These are phyloP conservation scores for Dascyllus trimaculatus DNA, from an alignment of 2,113 vertebrate species.

Conservation along the genomic window DNA sequence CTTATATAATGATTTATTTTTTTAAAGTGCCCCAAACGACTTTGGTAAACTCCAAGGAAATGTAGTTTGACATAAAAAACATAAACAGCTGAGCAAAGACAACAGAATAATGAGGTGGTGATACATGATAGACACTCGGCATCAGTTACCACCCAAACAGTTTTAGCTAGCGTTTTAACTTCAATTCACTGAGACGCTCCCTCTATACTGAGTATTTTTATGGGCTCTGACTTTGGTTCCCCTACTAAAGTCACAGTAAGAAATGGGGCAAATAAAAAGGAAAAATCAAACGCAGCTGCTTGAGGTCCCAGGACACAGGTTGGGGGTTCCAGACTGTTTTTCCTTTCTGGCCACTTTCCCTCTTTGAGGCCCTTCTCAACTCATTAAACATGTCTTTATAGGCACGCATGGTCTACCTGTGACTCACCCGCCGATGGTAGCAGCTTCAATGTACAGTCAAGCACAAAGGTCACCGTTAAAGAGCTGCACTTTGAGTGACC, in stretches of 20 bases:
- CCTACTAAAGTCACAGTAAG: slow-evolving; percentile 54
- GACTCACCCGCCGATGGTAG: slow-evolving; percentile 44
- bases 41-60: slow-evolving; percentile 26
- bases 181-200: neutral
- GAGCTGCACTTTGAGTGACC: slow-evolving; percentile 5
- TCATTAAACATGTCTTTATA: slow-evolving; percentile 70
- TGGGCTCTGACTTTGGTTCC: slow-evolving; percentile 39
- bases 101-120: neutral
- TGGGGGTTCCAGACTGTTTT: slow-evolving; percentile 47
- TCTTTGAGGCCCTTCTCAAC: slow-evolving; percentile 47
- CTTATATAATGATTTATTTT: slow-evolving; percentile 25
- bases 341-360: slow-evolving; percentile 42
- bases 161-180: neutral
- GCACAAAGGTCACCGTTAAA: slow-evolving; percentile 49
- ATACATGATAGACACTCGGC: neutral
- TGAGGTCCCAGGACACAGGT: slow-evolving; percentile 39
- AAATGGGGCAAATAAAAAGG: slow-evolving; percentile 61
- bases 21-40: neutral
- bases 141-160: slow-evolving; percentile 3
- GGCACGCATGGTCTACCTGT: slow-evolving; percentile 68
- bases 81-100: slow-evolving; percentile 11
- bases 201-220: slow-evolving; percentile 44
- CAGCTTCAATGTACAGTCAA: slow-evolving; percentile 42
- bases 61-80: neutral
- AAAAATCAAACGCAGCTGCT: slow-evolving; percentile 75